These are phyloP conservation scores for Deroplatys truncata DNA, from an alignment of 2,888 invertebrate genomes.

Conservation along the genomic window DNA sequence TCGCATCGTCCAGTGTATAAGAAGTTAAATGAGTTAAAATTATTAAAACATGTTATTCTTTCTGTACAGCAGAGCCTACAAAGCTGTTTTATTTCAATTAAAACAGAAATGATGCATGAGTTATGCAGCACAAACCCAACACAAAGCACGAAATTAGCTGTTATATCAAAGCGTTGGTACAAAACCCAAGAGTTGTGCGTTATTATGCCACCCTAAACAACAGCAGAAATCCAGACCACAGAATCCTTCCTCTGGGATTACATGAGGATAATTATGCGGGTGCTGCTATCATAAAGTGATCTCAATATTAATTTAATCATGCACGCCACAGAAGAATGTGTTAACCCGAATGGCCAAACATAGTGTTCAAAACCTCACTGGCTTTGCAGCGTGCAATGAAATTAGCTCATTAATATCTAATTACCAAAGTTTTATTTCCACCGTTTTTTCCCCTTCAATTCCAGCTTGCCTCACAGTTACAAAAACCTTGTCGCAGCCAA, in stretches of 20 bases:
- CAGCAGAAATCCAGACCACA: neutral
- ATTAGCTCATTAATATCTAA: neutral
- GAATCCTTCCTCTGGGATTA: neutral
- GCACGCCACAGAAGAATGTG: neutral
- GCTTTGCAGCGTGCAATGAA: neutral
- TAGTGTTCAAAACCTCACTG: neutral
- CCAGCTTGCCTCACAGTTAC: neutral
- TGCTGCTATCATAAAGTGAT: neutral
- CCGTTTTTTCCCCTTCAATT: neutral
- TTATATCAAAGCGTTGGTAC: neutral
- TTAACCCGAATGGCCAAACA: neutral
- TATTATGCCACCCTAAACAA: neutral
- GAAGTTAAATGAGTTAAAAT: too few relatives aligned
- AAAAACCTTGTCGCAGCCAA: neutral
- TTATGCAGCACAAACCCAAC: neutral
- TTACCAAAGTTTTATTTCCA: neutral
- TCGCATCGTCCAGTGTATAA: too few relatives aligned
- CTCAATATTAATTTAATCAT: neutral
- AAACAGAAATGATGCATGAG: neutral
- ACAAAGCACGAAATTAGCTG: neutral
- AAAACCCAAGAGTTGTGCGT: neutral
- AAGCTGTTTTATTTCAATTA: neutral
- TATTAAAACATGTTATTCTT: too few relatives aligned
- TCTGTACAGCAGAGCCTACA: too few relatives aligned
- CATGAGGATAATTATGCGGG: neutral